Evolutionary conservation across 92 coral and sea anemone species (phyloP).

Genomic region (Desmophyllum pertusum): DNA sequence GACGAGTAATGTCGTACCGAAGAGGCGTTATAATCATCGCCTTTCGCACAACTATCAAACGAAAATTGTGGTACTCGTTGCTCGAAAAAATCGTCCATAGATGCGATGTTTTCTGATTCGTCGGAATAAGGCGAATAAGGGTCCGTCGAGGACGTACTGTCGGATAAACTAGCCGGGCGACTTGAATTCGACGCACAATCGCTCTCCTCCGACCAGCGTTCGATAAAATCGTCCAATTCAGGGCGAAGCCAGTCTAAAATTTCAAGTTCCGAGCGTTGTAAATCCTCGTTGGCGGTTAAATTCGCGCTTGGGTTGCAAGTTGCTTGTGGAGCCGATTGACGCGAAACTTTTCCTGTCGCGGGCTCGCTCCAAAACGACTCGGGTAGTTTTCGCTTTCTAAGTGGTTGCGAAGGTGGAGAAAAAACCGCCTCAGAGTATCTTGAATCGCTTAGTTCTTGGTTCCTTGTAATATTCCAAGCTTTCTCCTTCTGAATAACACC

Average conservation of each 20-base stretch:
- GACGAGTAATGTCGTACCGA: not conserved
- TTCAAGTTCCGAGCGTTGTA: conserved; percentile 60
- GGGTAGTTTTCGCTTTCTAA: conserved; percentile 84
- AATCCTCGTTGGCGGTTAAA: conserved; percentile 40
- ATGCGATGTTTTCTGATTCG: conserved; percentile 61
- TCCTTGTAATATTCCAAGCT: not conserved
- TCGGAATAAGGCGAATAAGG: conserved; percentile 92
- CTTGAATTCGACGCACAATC: conserved; percentile 76
- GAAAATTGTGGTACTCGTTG: conserved; percentile 76
- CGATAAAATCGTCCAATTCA: conserved; percentile 91
- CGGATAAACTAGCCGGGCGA: conserved; percentile 71
- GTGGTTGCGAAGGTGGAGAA: conserved; percentile 61
- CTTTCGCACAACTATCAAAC: conserved; percentile 11
- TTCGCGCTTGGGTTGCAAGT: conserved; percentile 35
- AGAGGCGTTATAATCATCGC: not conserved
- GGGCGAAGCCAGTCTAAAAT: conserved; percentile 90
- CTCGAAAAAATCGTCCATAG: conserved; percentile 81
- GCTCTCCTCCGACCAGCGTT: conserved; percentile 92
- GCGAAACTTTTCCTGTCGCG: conserved; percentile 47
- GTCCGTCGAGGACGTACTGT: conserved; percentile 71
- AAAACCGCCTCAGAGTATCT: conserved; percentile 12
- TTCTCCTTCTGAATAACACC: conserved; percentile 8
- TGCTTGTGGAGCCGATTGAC: conserved; percentile 48
- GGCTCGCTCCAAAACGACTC: conserved; percentile 89
- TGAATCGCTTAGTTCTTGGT: not conserved